Percentiles rank a stretch among this genome's conserved stretches.
Conservation (phyloP, 2,797 vertebrate genomes). For the Buphagus erythrorhynchus region DNA sequence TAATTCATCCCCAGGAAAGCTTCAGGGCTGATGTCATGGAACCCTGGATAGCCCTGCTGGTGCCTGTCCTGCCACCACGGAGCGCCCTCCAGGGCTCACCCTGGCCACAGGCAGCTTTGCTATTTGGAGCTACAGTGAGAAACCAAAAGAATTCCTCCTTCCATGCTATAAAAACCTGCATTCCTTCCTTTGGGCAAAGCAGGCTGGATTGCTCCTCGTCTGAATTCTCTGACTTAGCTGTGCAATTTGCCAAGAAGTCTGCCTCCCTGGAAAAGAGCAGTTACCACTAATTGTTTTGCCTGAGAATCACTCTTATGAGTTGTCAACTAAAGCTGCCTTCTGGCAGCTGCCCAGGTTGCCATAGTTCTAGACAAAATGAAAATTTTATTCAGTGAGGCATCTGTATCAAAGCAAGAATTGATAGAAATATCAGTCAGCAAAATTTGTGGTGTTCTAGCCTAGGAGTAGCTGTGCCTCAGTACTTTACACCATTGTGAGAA, state of each 20-base stretch:
- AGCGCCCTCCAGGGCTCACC: neutral
- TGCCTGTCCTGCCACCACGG: rapidly evolving
- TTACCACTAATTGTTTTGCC: constrained; percentile 63
- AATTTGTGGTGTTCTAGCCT: constrained; percentile 27
- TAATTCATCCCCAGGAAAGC: neutral
- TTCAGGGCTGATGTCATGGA: neutral
- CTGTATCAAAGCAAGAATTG: neutral
- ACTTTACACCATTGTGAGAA: neutral
- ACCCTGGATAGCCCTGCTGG: neutral
- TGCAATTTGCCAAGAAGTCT: constrained; percentile 53
- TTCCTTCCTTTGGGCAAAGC: constrained; percentile 49
- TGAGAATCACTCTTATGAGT: constrained; percentile 39
- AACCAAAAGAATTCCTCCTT: constrained; percentile 40
- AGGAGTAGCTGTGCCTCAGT: neutral
- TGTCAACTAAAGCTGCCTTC: constrained; percentile 61
- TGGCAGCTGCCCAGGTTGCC: constrained; percentile 60
- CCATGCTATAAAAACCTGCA: constrained; percentile 38
- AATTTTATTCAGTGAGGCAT: constrained; percentile 29
- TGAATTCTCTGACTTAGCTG: constrained; percentile 39
- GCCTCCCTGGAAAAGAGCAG: constrained; percentile 52
- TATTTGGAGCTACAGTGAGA: constrained; percentile 12
- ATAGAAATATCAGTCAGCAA: constrained; percentile 61
- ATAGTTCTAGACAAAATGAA: constrained; percentile 64
- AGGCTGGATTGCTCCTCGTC: constrained; percentile 25
- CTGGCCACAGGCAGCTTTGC: neutral